phyloP scores from a whole-genome alignment of 2,113 vertebrate genomes.

The Thymallus thymallus region DNA sequence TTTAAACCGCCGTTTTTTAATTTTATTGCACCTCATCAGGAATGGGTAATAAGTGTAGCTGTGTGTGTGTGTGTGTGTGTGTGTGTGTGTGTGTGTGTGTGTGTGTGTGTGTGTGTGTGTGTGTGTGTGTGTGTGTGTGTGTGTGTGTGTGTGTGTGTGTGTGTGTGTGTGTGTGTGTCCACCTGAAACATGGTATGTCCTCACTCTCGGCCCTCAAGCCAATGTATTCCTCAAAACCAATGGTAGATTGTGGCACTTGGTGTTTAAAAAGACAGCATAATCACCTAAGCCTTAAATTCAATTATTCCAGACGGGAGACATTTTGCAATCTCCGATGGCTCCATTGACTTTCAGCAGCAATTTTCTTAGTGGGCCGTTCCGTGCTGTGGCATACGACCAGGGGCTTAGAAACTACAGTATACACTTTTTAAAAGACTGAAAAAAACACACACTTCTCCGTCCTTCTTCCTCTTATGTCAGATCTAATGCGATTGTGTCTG shows the following conservation, averaged over 20 bases:
- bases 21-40: constrained; percentile 12
- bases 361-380: constrained; percentile 39
- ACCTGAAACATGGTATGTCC: no score
- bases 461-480: background rate
- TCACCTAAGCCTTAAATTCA: constrained; percentile 52
- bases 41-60: constrained; percentile 8
- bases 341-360: constrained; percentile 38
- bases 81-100: no score
- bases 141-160: no score
- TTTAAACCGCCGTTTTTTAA: background rate
- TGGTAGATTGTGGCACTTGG: constrained; percentile 2
- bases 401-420: constrained; percentile 26
- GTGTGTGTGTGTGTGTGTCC: no score
- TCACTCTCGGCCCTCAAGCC: background rate
- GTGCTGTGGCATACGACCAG: constrained; percentile 33
- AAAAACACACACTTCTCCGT: background rate
- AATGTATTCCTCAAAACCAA: background rate
- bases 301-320: constrained; percentile 44
- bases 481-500: constrained; percentile 1
- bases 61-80: no score
- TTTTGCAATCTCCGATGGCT: constrained; percentile 41
- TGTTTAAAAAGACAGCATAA: constrained; percentile 43
- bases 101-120: no score
- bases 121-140: no score
- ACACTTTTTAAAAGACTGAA: background rate